Evolutionary conservation across 2,797 vertebrate genomes (phyloP).

Genomic region (Pogoniulus pusillus): DNA sequence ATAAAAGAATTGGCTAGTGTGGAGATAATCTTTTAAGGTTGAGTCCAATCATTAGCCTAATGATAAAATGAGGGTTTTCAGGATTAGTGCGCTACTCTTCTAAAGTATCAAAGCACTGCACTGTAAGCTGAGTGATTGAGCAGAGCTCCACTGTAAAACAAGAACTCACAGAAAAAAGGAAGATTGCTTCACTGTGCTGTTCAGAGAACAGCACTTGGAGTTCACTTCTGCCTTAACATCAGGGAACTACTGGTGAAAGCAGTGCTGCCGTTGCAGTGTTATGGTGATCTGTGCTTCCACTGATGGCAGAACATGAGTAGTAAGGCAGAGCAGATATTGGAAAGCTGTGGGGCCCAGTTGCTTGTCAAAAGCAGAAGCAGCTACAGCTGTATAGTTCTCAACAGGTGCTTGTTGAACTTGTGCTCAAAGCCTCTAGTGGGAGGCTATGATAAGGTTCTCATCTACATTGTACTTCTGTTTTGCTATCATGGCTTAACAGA

Average conservation of each 20-base stretch:
- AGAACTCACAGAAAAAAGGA: not conserved
- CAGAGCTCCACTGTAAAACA: not conserved
- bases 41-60: too few species aligned
- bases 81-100: not conserved
- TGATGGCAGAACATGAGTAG: fast-evolving
- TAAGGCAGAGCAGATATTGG: not conserved
- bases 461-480: not conserved
- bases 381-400: not conserved
- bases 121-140: not conserved
- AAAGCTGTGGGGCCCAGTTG: not conserved
- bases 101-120: not conserved
- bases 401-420: not conserved
- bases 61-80: not conserved
- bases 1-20: too few species aligned
- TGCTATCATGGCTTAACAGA: not conserved
- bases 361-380: not conserved
- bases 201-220: fast-evolving
- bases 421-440: not conserved
- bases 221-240: fast-evolving
- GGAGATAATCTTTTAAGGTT: too few species aligned
- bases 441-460: not conserved
- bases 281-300: not conserved
- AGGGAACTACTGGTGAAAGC: not conserved
- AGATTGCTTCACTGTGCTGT: fast-evolving
- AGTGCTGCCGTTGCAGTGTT: not conserved